Evolutionary conservation across 2,888 invertebrate species (phyloP).

Genomic region (Oxystoma pomonae): DNA sequence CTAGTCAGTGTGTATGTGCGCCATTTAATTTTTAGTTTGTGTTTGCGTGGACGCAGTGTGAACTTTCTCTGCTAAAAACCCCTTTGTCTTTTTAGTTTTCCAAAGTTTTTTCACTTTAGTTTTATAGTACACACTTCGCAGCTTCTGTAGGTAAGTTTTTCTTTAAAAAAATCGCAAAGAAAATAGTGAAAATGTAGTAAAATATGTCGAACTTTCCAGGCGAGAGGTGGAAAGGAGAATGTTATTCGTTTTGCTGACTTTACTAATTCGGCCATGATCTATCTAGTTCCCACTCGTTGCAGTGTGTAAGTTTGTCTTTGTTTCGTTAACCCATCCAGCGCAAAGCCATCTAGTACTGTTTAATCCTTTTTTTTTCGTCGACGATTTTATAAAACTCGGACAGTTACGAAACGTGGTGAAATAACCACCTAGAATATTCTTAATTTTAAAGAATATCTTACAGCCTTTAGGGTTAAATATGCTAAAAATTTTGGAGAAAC

Average conservation of each 20-base stretch:
- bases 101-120: neutral
- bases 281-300: neutral
- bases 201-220: neutral
- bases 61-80: neutral
- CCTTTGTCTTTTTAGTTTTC: neutral
- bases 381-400: neutral
- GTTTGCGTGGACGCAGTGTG: neutral
- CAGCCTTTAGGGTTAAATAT: no score
- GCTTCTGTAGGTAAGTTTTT: neutral
- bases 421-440: neutral
- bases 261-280: neutral
- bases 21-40: conserved; percentile 14
- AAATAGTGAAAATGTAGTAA: neutral
- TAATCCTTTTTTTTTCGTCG: neutral
- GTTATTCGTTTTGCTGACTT: neutral
- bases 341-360: no score
- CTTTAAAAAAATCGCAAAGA: neutral
- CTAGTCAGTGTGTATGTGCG: conserved; percentile 25
- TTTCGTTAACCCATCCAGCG: neutral
- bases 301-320: neutral
- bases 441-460: neutral
- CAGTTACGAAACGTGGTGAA: neutral
- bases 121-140: neutral
- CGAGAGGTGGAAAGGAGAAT: neutral
- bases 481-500: no score